These are phyloP conservation scores for Carcinoscorpius rotundicauda DNA, from an alignment of 1,140 invertebrate species.

Conservation along the genomic window DNA sequence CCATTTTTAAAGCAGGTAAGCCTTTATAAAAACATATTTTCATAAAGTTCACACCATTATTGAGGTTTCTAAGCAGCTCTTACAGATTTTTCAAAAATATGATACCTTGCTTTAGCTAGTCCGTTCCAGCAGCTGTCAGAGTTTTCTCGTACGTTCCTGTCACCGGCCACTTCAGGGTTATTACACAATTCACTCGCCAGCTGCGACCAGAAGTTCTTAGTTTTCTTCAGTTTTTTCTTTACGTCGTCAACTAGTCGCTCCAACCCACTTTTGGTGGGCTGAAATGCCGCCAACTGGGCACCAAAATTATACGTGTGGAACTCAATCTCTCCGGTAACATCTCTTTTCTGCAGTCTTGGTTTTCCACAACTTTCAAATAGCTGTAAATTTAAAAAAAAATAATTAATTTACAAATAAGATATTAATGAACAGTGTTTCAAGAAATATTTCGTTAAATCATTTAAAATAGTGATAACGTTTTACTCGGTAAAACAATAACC, in stretches of 20 bases:
- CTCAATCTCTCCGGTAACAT: too few species aligned
- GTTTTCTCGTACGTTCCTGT: constrained; percentile 41
- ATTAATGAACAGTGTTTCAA: too few species aligned
- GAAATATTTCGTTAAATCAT: too few species aligned
- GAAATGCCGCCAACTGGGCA: constrained; percentile 40
- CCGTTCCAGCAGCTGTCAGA: constrained; percentile 78
- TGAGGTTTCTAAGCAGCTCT: too few species aligned
- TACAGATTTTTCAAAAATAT: too few species aligned
- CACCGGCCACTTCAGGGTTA: constrained; percentile 43
- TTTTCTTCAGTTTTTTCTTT: constrained; percentile 49
- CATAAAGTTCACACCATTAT: too few species aligned
- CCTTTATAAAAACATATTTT: too few species aligned
- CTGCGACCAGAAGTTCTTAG: constrained; percentile 70
- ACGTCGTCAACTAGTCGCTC: constrained; percentile 60
- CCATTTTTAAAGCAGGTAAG: too few species aligned
- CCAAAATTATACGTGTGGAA: constrained; percentile 8
- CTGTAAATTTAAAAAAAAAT: constrained; percentile 21
- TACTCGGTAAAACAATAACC: too few species aligned
- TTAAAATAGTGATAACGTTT: too few species aligned
- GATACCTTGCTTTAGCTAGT: constrained; percentile 47
- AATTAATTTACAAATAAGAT: too few species aligned
- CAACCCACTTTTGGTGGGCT: constrained; percentile 56
- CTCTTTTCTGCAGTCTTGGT: constrained; percentile 49
- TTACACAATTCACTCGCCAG: constrained; percentile 72
- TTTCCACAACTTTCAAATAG: constrained; percentile 68